Evolutionary conservation across 2,888 invertebrate species (phyloP), one percentile per base, ranked within the genome.

Genomic region (Melolontha melolontha): DNA sequence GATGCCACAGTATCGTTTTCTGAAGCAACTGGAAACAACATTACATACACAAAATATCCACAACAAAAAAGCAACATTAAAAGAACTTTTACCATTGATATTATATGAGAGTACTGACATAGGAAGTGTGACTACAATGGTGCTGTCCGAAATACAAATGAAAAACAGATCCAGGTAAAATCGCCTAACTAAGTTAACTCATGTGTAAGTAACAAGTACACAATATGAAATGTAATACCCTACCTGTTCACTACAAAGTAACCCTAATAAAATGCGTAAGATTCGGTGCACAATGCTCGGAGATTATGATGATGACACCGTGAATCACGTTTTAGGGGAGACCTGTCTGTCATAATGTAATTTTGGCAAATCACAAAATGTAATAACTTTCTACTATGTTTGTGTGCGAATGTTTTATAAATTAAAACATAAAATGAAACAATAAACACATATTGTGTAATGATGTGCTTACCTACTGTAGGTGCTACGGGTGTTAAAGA

Each of bases 1-100:
- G 84, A 84, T 76, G 83, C 84, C 83, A 89, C 88, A 64, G 87
- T 87, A 71, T 88, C 87, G 52, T 87, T 87, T 79, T 89, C 89
- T 75, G 87, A 87, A 84, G 86, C 73, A 80, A 83, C 83, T 81
- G 69, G 22, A 57, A 59, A 59, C 5, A 16, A 62, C 40, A 52
- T 29, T 34, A 59, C 39, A 52, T 42, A 11, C 34, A 64, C 16
- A 66, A 17, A 42, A 47, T 50, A 59, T 66, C 16, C 17, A 44
- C 39, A 10, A 27, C 22, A 39, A 34, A 41, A 22, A 5, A 47
- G 22, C n/a, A 11, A 12, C 22, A 49, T 40, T 41, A 66, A 42
- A 59, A 67, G 51, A 62, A 67, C 59, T 59, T 59, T 50, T 67
- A 67, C 66, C 66, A 59, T 59, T 54, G 42, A 54, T 44, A 66